Base-by-base conservation (phyloP, 2,888 invertebrate genomes). In the Eristalis tenax region DNA sequence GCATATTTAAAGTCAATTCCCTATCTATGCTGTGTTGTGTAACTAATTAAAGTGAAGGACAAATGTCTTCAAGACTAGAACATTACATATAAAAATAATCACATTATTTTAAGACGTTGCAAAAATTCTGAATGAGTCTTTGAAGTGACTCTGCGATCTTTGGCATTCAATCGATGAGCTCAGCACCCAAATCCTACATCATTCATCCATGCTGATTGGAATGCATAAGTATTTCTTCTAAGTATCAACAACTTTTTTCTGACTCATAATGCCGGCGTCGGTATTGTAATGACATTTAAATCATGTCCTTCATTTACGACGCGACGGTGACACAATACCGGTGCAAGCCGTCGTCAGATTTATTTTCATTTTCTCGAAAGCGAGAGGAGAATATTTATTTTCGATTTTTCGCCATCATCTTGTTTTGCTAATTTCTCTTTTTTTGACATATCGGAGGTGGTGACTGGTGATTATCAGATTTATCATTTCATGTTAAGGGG, bases 1-100 rank as follows among this genome's bases (percentile, higher is more conserved):
- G 74, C 23, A 81, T 64, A 75, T 64, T 32, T 35, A 69, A n/a
- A 68, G 68, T 50, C n/a, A 68, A 50, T 43, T 66, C 66, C 50
- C 57, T 71, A 64, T 43, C 38, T 40, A 35, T 10, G 35, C 18
- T 43, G 76, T 76, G 61, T 69, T 81, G 69, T 69, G 69, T 74
- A 68, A 74, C 74, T 56, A 64, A 32, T 18, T 10, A 38, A 11
- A 50, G 32, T 76, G 32, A 66, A 15, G 32, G 50, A 23, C 18
- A 50, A 13, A 43, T 18, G n/a, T 26, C 56, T 32, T 26, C 61
- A 57, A 57, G 26, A 23, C 23, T 26, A 2, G 26, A 2, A 26
- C 26, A 3, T 26, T 1, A 26, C 10, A 26, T 1, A 8, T 15
- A 22, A 40, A 22, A 40, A 18, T 43, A n/a, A 35, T 22, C 15